These are phyloP conservation scores for Sitta carolinensis DNA, from an alignment of 2,797 vertebrate species.

Conservation along the genomic window DNA sequence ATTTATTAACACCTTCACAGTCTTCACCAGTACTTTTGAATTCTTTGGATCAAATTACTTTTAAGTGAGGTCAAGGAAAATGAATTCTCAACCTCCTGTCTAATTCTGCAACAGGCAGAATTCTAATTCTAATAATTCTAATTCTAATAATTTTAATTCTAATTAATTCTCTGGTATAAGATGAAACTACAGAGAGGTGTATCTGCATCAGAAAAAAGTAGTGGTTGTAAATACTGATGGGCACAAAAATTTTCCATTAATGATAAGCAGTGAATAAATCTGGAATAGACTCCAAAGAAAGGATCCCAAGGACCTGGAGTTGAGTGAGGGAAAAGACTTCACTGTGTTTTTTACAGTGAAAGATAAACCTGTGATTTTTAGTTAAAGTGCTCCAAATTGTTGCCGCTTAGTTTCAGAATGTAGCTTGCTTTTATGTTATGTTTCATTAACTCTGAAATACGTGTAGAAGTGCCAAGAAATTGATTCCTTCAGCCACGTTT, in stretches of 20 bases:
- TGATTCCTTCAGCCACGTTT: neutral
- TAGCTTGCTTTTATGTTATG: neutral
- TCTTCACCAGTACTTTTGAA: neutral
- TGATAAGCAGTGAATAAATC: neutral
- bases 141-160: neutral
- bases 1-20: neutral
- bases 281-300: neutral
- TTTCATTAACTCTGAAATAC: conserved; percentile 13
- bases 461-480: neutral
- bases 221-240: neutral
- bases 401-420: neutral
- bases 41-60: neutral
- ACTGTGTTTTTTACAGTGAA: neutral
- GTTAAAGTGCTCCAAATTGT: neutral
- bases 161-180: neutral
- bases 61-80: neutral
- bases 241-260: neutral
- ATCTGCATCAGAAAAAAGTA: neutral
- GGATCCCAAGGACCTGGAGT: neutral
- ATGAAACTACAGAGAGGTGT: neutral
- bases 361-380: neutral
- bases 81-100: neutral
- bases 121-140: neutral
- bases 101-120: neutral
- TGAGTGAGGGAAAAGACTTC: neutral